Conservation (phyloP, 2,113 vertebrate genomes). For the Salvelinus fontinalis region DNA sequence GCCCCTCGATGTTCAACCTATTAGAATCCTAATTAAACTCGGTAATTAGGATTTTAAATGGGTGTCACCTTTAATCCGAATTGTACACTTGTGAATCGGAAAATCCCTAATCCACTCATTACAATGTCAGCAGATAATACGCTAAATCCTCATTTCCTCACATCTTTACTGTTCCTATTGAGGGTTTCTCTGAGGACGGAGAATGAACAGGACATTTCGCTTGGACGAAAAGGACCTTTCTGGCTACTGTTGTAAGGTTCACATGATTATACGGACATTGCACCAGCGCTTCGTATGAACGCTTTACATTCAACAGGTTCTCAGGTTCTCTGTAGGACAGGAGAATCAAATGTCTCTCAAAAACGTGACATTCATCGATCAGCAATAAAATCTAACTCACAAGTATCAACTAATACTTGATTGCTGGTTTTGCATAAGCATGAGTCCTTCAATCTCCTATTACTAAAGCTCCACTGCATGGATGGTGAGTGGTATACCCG, state of each 20-base stretch:
- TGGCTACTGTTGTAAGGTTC: not conserved
- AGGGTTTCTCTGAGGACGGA: not conserved
- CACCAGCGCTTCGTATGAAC: too few species aligned
- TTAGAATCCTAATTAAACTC: constrained; percentile 31
- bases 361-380: too few species aligned
- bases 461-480: too few species aligned
- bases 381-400: too few species aligned
- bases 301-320: too few species aligned
- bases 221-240: not conserved
- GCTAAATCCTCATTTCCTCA: constrained; percentile 12
- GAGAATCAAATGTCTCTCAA: too few species aligned
- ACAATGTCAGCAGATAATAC: constrained; percentile 18
- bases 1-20: constrained; percentile 3
- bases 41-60: constrained; percentile 28
- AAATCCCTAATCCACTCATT: constrained; percentile 37
- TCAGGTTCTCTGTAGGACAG: too few species aligned
- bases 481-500: too few species aligned
- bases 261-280: not conserved
- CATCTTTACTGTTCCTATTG: constrained; percentile 12
- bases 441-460: too few species aligned
- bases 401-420: too few species aligned
- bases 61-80: constrained; percentile 23
- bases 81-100: constrained; percentile 8
- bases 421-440: too few species aligned
- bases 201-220: not conserved